These are phyloP conservation scores for Chaenocephalus aceratus DNA, from an alignment of 2,113 vertebrate genomes.

Conservation along the genomic window DNA sequence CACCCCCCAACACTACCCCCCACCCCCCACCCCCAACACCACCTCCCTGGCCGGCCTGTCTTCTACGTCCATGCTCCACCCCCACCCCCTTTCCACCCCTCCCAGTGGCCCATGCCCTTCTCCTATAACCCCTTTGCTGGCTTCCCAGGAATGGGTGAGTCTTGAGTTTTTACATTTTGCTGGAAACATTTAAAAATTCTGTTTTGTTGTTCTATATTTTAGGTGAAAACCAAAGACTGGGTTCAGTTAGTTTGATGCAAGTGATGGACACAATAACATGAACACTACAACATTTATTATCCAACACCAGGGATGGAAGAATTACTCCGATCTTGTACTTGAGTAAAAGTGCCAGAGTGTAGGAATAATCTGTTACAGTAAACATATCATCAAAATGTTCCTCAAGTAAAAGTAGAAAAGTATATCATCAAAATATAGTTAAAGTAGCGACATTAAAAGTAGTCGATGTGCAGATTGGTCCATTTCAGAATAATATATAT, in stretches of 20 bases:
- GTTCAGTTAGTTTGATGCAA: background rate
- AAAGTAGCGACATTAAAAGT: no score
- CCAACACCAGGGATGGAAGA: background rate
- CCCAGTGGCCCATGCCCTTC: constrained; percentile 74
- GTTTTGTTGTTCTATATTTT: background rate
- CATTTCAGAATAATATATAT: no score
- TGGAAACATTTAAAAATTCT: background rate
- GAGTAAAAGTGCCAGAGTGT: no score
- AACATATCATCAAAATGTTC: no score
- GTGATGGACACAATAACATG: background rate
- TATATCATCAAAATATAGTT: no score
- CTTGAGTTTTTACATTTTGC: background rate
- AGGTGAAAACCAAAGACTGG: background rate
- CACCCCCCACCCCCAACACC: constrained; percentile 4
- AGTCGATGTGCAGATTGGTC: no score
- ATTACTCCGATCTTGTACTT: no score
- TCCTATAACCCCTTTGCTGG: constrained; percentile 60
- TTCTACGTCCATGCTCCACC: constrained; percentile 59
- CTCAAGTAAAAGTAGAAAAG: no score
- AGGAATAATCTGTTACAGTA: no score
- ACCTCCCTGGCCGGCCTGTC: constrained; percentile 7
- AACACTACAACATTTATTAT: background rate
- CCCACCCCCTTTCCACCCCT: constrained; percentile 61
- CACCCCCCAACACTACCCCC: no score
- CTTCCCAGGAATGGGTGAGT: constrained; percentile 72